Evolutionary conservation across 2,113 vertebrate genomes (phyloP).

Genomic region (Neotoma lepida): DNA sequence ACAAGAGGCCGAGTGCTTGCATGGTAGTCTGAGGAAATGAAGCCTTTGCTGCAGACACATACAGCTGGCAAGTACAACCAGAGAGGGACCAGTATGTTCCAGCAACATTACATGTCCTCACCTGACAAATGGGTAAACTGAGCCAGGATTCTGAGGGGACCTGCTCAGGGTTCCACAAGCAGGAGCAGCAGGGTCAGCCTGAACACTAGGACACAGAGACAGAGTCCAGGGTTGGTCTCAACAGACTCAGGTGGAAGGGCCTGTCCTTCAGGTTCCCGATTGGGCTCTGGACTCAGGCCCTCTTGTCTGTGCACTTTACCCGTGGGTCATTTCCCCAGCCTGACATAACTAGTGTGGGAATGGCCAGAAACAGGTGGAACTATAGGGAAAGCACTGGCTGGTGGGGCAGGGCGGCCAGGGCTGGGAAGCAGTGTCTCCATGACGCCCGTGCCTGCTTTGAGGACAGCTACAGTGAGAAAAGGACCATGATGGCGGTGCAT

Average conservation of each 20-base stretch:
- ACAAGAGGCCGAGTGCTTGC: neutral
- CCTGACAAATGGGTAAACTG: neutral
- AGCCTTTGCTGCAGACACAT: fast-evolving
- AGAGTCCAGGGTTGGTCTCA: neutral
- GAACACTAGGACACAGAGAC: fast-evolving
- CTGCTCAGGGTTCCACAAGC: no score
- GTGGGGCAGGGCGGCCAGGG: neutral
- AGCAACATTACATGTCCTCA: neutral
- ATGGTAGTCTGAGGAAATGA: neutral
- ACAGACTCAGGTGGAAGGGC: neutral
- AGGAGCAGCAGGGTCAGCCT: neutral
- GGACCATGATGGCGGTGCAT: neutral
- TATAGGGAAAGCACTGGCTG: neutral
- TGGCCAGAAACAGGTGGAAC: neutral
- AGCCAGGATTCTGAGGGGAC: neutral
- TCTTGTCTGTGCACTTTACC: neutral
- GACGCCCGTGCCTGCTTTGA: neutral
- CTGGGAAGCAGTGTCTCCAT: neutral
- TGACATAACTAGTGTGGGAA: neutral
- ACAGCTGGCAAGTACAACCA: neutral
- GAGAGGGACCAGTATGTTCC: neutral
- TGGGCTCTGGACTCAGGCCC: neutral
- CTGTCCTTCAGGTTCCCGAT: neutral
- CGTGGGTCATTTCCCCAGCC: neutral
- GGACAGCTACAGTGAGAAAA: neutral